Evolutionary conservation across 2,888 invertebrate species (phyloP).

Genomic region (Drosophila eohydei): DNA sequence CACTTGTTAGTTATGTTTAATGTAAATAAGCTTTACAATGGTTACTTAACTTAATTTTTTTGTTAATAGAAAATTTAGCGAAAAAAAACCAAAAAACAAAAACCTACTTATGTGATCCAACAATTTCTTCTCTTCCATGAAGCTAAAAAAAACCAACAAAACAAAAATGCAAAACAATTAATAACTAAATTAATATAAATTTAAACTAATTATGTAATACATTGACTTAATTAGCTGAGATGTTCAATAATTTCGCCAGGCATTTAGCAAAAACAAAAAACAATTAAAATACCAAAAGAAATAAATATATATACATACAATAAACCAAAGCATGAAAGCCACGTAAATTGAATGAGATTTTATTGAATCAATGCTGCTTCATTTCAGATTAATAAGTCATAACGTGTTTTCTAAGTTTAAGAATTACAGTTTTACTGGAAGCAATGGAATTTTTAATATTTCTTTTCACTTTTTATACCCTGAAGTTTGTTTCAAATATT

Average conservation of each 20-base stretch:
- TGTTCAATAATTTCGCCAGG: constrained; percentile 72
- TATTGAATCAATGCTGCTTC: background rate
- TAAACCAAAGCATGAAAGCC: constrained; percentile 61
- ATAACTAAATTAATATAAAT: constrained; percentile 52
- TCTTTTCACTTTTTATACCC: no score
- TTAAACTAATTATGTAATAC: constrained; percentile 61
- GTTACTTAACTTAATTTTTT: constrained; percentile 53
- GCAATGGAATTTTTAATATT: no score
- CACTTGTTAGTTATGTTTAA: constrained; percentile 69
- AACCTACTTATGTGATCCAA: constrained; percentile 78
- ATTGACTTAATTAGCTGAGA: constrained; percentile 78
- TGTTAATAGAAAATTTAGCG: constrained; percentile 56
- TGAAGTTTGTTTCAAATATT: no score
- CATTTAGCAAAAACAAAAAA: constrained; percentile 61
- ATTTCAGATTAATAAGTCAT: background rate
- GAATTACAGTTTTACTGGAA: background rate
- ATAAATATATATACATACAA: constrained; percentile 52
- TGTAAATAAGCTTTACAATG: constrained; percentile 71
- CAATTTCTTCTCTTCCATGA: constrained; percentile 77
- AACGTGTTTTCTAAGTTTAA: background rate
- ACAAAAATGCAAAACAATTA: constrained; percentile 23
- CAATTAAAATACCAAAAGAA: constrained; percentile 18
- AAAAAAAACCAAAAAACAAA: constrained; percentile 28
- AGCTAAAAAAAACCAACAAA: constrained; percentile 44
- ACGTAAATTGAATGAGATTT: constrained; percentile 13